Percentiles rank a stretch among this genome's conserved stretches.
Conservation (phyloP, 2,797 vertebrate genomes). For the Ambastaia sidthimunki region DNA sequence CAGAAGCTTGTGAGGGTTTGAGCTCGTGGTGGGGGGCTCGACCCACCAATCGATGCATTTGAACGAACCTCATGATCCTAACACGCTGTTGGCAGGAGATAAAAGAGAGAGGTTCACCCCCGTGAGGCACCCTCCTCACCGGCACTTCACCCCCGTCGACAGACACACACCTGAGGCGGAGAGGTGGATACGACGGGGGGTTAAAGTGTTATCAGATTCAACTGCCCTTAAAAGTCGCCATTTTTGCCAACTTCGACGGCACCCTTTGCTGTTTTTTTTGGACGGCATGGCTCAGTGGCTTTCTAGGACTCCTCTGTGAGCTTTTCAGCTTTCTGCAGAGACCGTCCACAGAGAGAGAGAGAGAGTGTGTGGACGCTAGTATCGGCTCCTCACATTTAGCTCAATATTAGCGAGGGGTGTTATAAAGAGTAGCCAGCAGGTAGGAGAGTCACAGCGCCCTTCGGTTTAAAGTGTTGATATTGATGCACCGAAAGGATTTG, state of each 20-base stretch:
- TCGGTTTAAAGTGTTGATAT: slow-evolving; percentile 57
- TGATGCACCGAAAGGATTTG: slow-evolving; percentile 45
- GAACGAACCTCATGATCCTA: slow-evolving; percentile 50
- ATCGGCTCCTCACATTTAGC: slow-evolving; percentile 36
- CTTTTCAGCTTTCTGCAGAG: slow-evolving; percentile 42
- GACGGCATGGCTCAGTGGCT: slow-evolving; percentile 45
- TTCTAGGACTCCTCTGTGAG: slow-evolving; percentile 46
- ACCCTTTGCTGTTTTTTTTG: slow-evolving; percentile 14
- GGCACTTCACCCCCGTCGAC: background rate
- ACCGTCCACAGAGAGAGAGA: slow-evolving; percentile 41
- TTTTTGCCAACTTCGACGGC: slow-evolving; percentile 11
- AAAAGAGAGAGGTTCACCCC: slow-evolving; percentile 34
- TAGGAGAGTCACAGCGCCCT: slow-evolving; percentile 44
- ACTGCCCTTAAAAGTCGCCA: background rate
- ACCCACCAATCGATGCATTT: slow-evolving; percentile 49
- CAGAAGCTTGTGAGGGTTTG: slow-evolving; percentile 45
- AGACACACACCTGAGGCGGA: background rate
- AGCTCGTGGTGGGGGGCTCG: slow-evolving; percentile 29
- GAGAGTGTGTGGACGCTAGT: background rate
- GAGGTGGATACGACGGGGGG: background rate
- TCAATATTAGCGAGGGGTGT: slow-evolving; percentile 51
- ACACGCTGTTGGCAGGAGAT: slow-evolving; percentile 41
- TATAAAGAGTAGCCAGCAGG: slow-evolving; percentile 50
- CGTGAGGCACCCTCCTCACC: background rate
- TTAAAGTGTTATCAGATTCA: background rate